These are phyloP conservation scores for Oryzias dopingdopingensis DNA, from an alignment of 2,797 vertebrate species.

Conservation along the genomic window DNA sequence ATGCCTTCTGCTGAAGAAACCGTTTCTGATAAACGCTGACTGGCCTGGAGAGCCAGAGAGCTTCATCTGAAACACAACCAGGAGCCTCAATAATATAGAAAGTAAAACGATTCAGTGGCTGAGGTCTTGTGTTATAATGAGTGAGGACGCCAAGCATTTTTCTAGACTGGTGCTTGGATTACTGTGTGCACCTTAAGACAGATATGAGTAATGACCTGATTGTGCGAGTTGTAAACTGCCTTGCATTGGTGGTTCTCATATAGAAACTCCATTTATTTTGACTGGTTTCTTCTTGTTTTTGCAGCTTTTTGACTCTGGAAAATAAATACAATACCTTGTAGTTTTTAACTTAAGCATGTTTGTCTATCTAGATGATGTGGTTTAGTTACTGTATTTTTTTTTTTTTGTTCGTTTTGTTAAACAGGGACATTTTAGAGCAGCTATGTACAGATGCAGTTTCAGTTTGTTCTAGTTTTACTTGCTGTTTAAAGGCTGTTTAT, in stretches of 20 bases:
- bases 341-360: conserved; percentile 5
- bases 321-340: conserved; percentile 13
- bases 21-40: conserved; percentile 42
- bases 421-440: conserved; percentile 59
- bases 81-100: conserved; percentile 11
- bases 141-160: conserved; percentile 10
- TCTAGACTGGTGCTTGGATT: conserved; percentile 14
- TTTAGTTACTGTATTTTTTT: conserved; percentile 47
- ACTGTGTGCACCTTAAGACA: conserved; percentile 59
- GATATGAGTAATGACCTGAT: conserved; percentile 22
- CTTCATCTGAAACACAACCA: conserved; percentile 2
- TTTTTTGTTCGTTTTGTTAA: conserved; percentile 55
- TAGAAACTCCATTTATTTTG: conserved; percentile 11
- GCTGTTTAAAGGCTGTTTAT: conserved; percentile 52
- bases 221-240: conserved; percentile 2
- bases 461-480: conserved; percentile 45
- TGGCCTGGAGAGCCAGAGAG: conserved; percentile 19
- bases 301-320: conserved; percentile 21
- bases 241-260: conserved; percentile 16
- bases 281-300: background rate
- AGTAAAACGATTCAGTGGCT: conserved; percentile 5
- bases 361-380: conserved; percentile 55
- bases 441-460: conserved; percentile 63
- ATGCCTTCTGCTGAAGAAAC: conserved; percentile 36
- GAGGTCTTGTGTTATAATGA: conserved; percentile 5